These are phyloP conservation scores for Netelia melanura DNA, from an alignment of 2,888 invertebrate species.

Conservation along the genomic window DNA sequence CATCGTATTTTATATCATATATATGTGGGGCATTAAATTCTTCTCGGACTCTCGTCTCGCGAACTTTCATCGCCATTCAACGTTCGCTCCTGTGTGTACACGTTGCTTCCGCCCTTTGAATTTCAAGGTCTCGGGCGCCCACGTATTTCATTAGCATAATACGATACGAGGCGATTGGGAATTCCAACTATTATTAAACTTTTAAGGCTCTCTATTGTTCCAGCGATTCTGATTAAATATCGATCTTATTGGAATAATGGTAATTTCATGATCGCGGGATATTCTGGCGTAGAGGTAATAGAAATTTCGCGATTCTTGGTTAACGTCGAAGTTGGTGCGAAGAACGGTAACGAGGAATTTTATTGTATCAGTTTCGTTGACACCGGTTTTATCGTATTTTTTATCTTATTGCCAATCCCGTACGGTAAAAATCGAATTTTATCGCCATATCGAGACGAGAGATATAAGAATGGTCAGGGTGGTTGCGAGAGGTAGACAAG, in stretches of 20 bases:
- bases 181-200: too few species aligned
- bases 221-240: too few species aligned
- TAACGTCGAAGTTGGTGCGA: not conserved
- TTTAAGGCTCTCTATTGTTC: too few species aligned
- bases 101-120: conserved; percentile 20
- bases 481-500: conserved; percentile 23
- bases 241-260: too few species aligned
- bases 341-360: not conserved
- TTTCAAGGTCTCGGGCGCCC: conserved; percentile 35
- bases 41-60: conserved; percentile 25
- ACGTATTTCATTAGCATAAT: not conserved
- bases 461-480: conserved; percentile 14
- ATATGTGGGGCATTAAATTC: conserved; percentile 31
- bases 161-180: not conserved
- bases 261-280: too few species aligned
- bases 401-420: conserved; percentile 22
- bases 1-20: conserved; percentile 34
- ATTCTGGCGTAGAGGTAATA: not conserved
- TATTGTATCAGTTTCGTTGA: conserved; percentile 10
- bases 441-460: conserved; percentile 25
- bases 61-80: conserved; percentile 30
- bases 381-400: conserved; percentile 13
- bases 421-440: conserved; percentile 29
- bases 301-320: not conserved
- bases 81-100: not conserved